Evolutionary conservation across 2,888 invertebrate species (phyloP), one percentile per base, ranked within the genome.

Genomic region (Pilophorus perplexus): DNA sequence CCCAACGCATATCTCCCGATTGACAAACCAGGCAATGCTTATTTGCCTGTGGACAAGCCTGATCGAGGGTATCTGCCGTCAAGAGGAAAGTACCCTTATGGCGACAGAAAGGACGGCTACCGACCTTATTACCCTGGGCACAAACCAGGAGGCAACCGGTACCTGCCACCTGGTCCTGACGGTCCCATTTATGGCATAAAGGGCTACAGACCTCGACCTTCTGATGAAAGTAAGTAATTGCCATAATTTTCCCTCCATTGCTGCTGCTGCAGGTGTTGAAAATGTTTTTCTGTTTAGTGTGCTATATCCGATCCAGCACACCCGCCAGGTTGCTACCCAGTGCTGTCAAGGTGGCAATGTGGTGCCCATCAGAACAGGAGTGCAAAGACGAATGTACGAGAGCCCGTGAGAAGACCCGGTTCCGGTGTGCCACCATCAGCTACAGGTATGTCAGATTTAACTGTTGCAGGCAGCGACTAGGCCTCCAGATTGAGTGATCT

Each of bases 401-500:
- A 67, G 77, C 79, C 55, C 75, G 83, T 69, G 80, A 82, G 64
- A 79, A 78, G 6, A 80, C 82, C 6, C 75, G 83, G 0, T 86
- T 88, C 71, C 84, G 85, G 71, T 91, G 90, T 74, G 84, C 88
- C 74, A 86, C 90, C 27, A 88, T 88, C 73, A 90, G 89, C 71
- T 91, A 82, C 75, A 82, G 82, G 86, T 86, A 75, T 75, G 33
- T n/a, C n/a, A n/a, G n/a, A n/a, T 10, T 33, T 8, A 10, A 33
- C 8, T 33, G 12, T 33, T 33, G 33, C n/a, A n/a, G n/a, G n/a
- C n/a, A n/a, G n/a, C n/a, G n/a, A n/a, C n/a, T n/a, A 8, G 37
- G 37, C 37, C 37, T 8, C 37, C 8, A 37, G 12, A 37, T 37
- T n/a, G 37, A 37, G 10, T 37, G 37, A 8, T n/a, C 37, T 37